These are phyloP conservation scores for Myripristis jacobus DNA, from an alignment of 2,797 vertebrate species.

Conservation along the genomic window DNA sequence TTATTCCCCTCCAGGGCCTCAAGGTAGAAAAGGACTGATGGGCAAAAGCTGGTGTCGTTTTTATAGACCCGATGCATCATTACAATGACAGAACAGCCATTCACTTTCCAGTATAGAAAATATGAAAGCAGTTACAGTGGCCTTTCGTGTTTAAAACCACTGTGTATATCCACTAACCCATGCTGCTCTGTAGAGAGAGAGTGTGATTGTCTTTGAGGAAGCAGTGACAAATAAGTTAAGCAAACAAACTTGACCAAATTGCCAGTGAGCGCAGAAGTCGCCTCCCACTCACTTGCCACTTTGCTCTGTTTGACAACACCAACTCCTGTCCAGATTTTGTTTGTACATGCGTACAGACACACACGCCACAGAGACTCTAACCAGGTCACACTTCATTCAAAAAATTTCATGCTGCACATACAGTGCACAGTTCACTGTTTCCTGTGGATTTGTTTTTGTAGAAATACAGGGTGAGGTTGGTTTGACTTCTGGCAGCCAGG, in stretches of 20 bases:
- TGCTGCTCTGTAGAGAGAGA: neutral
- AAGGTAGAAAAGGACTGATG: neutral
- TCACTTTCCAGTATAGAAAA: neutral
- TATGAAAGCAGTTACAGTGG: neutral
- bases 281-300: conserved; percentile 7
- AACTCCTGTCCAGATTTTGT: conserved; percentile 29
- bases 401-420: neutral
- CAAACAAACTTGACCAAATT: conserved; percentile 12
- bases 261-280: neutral
- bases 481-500: neutral
- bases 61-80: neutral
- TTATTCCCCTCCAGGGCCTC: conserved; percentile 6
- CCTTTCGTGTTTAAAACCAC: neutral
- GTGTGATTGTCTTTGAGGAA: neutral
- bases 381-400: neutral
- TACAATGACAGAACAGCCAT: neutral
- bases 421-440: neutral
- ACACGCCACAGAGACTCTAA: neutral
- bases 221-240: neutral
- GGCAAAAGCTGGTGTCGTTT: neutral
- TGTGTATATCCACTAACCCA: neutral
- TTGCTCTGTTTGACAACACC: conserved; percentile 11
- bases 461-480: neutral
- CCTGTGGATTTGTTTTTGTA: neutral
- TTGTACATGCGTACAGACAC: conserved; percentile 16